A percentile compares a stretch with the other conserved stretches of the same genome.
Evolutionary conservation across 2,113 vertebrate species (phyloP).

Genomic region (Microcebus ravelobensis): DNA sequence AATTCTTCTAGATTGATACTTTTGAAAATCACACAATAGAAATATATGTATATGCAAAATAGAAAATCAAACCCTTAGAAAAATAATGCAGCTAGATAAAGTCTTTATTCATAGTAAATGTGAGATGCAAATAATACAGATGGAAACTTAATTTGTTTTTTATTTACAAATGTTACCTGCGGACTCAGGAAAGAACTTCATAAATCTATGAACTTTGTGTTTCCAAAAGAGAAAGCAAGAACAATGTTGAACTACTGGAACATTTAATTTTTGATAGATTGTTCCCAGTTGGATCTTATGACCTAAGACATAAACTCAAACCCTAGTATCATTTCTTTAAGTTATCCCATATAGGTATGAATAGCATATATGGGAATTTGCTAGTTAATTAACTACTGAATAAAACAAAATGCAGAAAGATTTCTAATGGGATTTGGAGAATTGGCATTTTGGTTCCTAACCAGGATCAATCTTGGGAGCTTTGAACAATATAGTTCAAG

Average conservation of each 20-base stretch:
- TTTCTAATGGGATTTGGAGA: background rate
- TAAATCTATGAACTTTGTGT: background rate
- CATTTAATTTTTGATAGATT: background rate
- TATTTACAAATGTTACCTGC: background rate
- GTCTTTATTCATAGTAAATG: background rate
- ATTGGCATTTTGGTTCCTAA: background rate
- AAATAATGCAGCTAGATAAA: background rate
- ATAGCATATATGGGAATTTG: background rate
- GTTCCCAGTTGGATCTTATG: background rate
- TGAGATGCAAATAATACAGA: conserved; percentile 11
- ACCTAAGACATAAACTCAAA: background rate
- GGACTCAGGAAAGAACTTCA: background rate
- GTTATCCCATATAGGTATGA: background rate
- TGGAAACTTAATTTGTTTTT: conserved; percentile 3
- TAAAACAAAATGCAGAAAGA: background rate
- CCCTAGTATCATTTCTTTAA: background rate
- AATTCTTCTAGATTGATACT: background rate
- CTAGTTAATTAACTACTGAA: background rate
- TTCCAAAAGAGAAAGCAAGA: background rate
- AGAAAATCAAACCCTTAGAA: background rate
- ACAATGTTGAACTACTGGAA: background rate
- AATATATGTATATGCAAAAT: background rate
- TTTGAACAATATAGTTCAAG: background rate
- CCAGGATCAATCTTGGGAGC: background rate
- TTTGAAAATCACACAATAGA: background rate